Base-by-base conservation (phyloP, 64 coral and sea anemone genomes). In the Exaiptasia diaphana region DNA sequence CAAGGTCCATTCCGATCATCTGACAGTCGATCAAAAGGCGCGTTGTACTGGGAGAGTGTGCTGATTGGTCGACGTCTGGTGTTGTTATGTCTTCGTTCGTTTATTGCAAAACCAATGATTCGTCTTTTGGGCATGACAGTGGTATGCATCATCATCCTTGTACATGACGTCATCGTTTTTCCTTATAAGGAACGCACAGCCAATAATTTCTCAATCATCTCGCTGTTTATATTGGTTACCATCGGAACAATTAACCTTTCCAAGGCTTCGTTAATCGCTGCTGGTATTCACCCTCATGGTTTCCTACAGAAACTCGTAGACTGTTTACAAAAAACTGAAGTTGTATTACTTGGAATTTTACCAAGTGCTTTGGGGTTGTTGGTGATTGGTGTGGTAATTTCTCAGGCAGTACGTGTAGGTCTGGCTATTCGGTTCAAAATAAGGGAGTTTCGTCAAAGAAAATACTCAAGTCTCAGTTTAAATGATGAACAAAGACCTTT, bases 11-110 rank as follows among this genome's bases (percentile, higher is more conserved):
- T 93, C 28, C 78, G 85, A 22, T 12, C 30, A 35, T 60, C 61
- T 28, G 46, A 12, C 48, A 73, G 25, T 21, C 35, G 42, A 20
- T 33, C 74, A 26, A 5, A 34, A 48, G 91, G 91, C 41, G 54
- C 91, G 0, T 41, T 88, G 0, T 78, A 93, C 53, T 93, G 91
- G 91, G 91, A 93, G 56, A 93, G 91, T 29, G 63, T 93, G 55
- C 42, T 93, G 23, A 88, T 84, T 64, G 85, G 71, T 42, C 91
- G 91, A 15, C 78, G 91, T 9, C 67, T 93, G n/a, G 48, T 62
- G 21, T 67, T 93, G 12, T 38, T 83, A 15, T 65, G 74, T 38
- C 65, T 93, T 14, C 78, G 77, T 35, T 77, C 91, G 3, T 88
- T 93, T 20, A 49, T 93, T 21, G 14, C 64, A 49, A 57, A 58